Percentiles rank a stretch among this genome's conserved stretches.
phyloP scores from a whole-genome alignment of 37 sponge, comb jelly and placozoan genomes.

The Crambe crambe region DNA sequence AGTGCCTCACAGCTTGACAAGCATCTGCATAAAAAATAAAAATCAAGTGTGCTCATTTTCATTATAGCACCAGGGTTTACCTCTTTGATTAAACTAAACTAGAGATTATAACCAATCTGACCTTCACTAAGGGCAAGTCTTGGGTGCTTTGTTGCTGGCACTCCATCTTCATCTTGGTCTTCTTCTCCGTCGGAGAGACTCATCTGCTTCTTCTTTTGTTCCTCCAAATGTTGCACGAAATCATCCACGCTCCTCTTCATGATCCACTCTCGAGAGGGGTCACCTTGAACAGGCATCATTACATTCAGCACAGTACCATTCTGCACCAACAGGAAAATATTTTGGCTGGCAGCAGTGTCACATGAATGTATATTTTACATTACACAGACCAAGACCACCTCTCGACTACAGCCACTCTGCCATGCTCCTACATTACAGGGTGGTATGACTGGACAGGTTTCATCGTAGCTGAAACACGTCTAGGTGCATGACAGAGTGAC shows the following conservation, averaged over 20 bases:
- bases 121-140: not conserved
- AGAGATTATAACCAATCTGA: not conserved
- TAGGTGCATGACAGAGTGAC: no score
- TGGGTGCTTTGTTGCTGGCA: not conserved
- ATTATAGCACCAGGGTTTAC: not conserved
- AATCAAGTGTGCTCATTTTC: not conserved
- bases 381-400: no score
- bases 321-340: no score
- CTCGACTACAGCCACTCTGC: no score
- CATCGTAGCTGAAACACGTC: no score
- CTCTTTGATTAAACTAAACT: not conserved
- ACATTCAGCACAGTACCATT: conserved; percentile 15
- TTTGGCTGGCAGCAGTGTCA: no score
- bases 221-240: conserved; percentile 25
- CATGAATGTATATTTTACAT: no score
- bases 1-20: conserved; percentile 15
- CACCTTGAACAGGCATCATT: conserved; percentile 12
- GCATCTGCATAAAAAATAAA: conserved; percentile 7
- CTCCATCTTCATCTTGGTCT: not conserved
- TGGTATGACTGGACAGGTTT: no score
- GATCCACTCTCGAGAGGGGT: conserved; percentile 2
- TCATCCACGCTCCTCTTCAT: conserved; percentile 26
- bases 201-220: conserved; percentile 2
- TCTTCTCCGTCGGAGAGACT: not conserved
- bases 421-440: no score